These are phyloP conservation scores for Brachionus calyciflorus DNA, from an alignment of 1,140 invertebrate species.

Conservation along the genomic window DNA sequence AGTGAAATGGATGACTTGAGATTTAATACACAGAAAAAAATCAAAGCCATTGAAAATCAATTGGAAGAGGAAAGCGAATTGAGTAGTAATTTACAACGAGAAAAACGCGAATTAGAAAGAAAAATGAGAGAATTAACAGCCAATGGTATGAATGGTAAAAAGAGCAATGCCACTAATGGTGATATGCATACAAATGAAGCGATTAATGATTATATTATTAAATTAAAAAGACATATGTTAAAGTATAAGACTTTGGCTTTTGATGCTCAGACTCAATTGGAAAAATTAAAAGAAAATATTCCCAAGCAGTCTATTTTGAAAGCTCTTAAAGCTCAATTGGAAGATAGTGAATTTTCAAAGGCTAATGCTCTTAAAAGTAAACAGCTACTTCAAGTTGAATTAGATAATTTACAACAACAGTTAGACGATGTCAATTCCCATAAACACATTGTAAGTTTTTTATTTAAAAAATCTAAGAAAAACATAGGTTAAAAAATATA, in stretches of 20 bases:
- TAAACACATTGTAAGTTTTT: slow-evolving; percentile 67
- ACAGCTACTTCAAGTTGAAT: slow-evolving; percentile 74
- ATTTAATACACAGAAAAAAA: slow-evolving; percentile 81
- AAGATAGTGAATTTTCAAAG: slow-evolving; percentile 80
- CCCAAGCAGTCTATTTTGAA: slow-evolving; percentile 41
- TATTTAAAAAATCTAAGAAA: too few species aligned
- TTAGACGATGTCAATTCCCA: slow-evolving; percentile 74
- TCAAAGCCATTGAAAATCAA: slow-evolving; percentile 79
- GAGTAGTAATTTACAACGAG: slow-evolving; percentile 75
- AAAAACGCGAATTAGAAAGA: slow-evolving; percentile 84
- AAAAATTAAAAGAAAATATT: slow-evolving; percentile 29
- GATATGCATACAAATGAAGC: slow-evolving; percentile 78
- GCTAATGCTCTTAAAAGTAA: slow-evolving; percentile 77
- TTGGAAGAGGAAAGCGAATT: slow-evolving; percentile 88
- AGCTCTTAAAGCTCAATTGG: slow-evolving; percentile 65
- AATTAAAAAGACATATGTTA: slow-evolving; percentile 47
- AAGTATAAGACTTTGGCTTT: slow-evolving; percentile 34
- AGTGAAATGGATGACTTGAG: slow-evolving; percentile 87
- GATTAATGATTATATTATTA: slow-evolving; percentile 73
- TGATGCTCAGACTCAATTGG: slow-evolving; percentile 22
- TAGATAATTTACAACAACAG: slow-evolving; percentile 71
- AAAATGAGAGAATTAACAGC: slow-evolving; percentile 74
- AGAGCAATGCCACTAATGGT: slow-evolving; percentile 61
- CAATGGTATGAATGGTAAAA: slow-evolving; percentile 51
- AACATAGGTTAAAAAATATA: too few species aligned